Evolutionary conservation across 2,888 invertebrate species (phyloP).

Genomic region (Furcula furcula): DNA sequence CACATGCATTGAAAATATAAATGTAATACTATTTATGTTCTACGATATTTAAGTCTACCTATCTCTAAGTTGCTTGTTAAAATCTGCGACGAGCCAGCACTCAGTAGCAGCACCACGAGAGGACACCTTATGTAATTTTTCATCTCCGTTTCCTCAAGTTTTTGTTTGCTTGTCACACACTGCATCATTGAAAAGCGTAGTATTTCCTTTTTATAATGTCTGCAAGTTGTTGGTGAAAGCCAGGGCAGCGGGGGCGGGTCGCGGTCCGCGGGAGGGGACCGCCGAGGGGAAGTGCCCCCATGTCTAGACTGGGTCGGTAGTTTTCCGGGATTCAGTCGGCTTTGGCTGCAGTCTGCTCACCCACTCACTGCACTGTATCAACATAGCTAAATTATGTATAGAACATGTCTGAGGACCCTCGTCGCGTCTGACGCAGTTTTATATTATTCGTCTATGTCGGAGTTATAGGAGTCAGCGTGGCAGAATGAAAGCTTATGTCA

Average conservation of each 20-base stretch:
- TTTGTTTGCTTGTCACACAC: conserved; percentile 60
- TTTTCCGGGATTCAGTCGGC: conserved; percentile 80
- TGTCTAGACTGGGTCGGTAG: conserved; percentile 83
- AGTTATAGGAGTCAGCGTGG: conserved; percentile 41
- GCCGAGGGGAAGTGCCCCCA: conserved; percentile 75
- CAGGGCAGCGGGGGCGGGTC: conserved; percentile 45
- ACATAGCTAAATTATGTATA: conserved; percentile 47
- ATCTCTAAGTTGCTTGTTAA: conserved; percentile 11
- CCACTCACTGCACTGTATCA: conserved; percentile 75
- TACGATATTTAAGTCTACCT: too few species aligned
- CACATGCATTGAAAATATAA: too few species aligned
- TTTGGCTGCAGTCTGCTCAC: conserved; percentile 78
- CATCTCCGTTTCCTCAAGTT: conserved; percentile 50
- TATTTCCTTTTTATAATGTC: conserved; percentile 72
- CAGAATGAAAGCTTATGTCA: conserved; percentile 53
- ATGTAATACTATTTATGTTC: too few species aligned
- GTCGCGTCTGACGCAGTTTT: conserved; percentile 66
- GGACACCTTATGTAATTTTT: conserved; percentile 51
- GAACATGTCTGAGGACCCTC: conserved; percentile 71
- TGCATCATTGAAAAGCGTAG: conserved; percentile 67
- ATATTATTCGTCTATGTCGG: conserved; percentile 57
- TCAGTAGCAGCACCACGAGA: conserved; percentile 32
- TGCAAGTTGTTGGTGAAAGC: conserved; percentile 73
- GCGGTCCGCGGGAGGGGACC: conserved; percentile 35
- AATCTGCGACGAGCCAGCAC: conserved; percentile 7